Evolutionary conservation across 2,797 vertebrate genomes (phyloP), one percentile per base, ranked within the genome.

Genomic region (Sebastes itinus): DNA sequence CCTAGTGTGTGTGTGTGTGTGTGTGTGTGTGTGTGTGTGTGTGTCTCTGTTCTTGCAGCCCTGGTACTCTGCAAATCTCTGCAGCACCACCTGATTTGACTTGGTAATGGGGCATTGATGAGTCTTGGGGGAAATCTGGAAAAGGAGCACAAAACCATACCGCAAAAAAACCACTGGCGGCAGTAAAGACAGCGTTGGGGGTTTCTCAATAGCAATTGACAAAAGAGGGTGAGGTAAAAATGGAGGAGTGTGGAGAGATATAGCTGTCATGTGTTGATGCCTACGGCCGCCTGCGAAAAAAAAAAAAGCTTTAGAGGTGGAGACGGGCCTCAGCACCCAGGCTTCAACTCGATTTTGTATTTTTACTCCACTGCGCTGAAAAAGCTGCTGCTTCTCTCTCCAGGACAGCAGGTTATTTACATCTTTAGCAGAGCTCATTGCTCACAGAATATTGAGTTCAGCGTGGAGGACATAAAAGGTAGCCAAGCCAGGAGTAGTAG

Each of bases 51-150:
- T 77, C 80, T 86, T 69, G 79, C 77, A 84, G 88, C 81, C 76
- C 46, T 28, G 87, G 83, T 91, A 96, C 87, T 95, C 91, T 79
- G 92, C 87, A 94, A 95, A 95, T 91, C 93, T 95, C 96, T 96
- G 97, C 97, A 97, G 96, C 96, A 96, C 96, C 96, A 96, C 96
- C 97, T 98, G 97, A 98, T 99, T 98, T 98, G 97, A 98, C 97
- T 98, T 98, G 97, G 96, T 99, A 98, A 99, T 99, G 95, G 94
- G 91, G 96, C 95, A 94, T 96, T 98, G 97, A 99, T 98, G 97
- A 98, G 97, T 96, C 97, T 96, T 96, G 93, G 80, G 93, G 94
- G 96, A 97, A 96, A 96, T 92, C 77, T 52, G 91, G 92, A 84
- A 92, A 95, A 94, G 94, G 93, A 95, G 93, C 91, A 90, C 93